A percentile compares a stretch with the other conserved stretches of the same genome.
Evolutionary conservation across 2,797 vertebrate species (phyloP).

Genomic region (Allobates femoralis): DNA sequence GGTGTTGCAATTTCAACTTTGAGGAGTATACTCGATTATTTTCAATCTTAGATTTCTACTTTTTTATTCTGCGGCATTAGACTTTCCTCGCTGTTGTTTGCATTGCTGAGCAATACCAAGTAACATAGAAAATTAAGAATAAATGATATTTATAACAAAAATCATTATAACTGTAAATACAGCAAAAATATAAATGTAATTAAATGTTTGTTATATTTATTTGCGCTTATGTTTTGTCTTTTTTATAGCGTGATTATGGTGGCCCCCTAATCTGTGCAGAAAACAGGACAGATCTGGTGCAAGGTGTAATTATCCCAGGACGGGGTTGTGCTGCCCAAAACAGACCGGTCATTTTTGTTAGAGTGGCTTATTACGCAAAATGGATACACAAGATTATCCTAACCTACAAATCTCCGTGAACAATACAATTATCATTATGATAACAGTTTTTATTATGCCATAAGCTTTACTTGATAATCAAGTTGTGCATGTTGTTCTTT

Average conservation of each 20-base stretch:
- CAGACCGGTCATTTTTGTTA: conserved; percentile 92
- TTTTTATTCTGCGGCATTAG: no score
- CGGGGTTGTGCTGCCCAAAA: conserved; percentile 91
- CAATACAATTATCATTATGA: conserved; percentile 29
- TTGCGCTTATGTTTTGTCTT: conserved; percentile 45
- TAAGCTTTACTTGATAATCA: conserved; percentile 62
- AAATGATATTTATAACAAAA: not conserved
- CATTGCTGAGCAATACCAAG: no score
- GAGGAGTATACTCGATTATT: no score
- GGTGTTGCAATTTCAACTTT: no score
- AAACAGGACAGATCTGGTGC: conserved; percentile 87
- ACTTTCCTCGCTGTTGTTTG: no score
- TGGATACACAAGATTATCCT: conserved; percentile 96
- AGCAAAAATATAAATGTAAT: not conserved
- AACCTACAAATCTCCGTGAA: conserved; percentile 73
- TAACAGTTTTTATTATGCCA: conserved; percentile 17
- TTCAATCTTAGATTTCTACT: no score
- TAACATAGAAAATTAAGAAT: no score
- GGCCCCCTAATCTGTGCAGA: conserved; percentile 95
- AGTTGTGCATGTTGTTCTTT: conserved; percentile 43
- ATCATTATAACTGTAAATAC: not conserved
- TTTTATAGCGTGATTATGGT: conserved; percentile 91
- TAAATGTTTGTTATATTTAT: not conserved
- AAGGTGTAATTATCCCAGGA: conserved; percentile 93
- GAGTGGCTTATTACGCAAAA: conserved; percentile 92